These are phyloP conservation scores for Ostrea edulis DNA, from an alignment of 1,140 invertebrate species.

Conservation along the genomic window DNA sequence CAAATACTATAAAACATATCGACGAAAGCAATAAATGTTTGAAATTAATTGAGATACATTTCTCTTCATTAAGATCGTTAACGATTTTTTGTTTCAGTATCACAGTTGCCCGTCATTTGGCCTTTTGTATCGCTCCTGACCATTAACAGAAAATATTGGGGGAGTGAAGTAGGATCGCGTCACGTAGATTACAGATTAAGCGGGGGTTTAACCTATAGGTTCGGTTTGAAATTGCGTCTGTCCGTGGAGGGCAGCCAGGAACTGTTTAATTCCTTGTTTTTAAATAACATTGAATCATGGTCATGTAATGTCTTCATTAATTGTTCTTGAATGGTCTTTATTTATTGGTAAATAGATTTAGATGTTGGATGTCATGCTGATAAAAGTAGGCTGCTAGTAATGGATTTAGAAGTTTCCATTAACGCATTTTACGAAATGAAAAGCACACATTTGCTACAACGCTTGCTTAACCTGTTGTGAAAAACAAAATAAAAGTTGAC, in stretches of 20 bases:
- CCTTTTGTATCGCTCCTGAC: slow-evolving; percentile 13
- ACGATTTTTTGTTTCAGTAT: slow-evolving; percentile 1
- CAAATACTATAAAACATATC: background rate
- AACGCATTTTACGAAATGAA: too few relatives aligned
- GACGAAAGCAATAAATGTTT: background rate
- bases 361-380: too few relatives aligned
- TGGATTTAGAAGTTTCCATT: too few relatives aligned
- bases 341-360: background rate
- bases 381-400: too few relatives aligned
- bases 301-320: background rate
- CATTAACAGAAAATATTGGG: background rate
- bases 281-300: background rate
- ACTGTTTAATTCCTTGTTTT: background rate
- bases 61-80: slow-evolving; percentile 19
- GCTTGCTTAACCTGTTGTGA: too few relatives aligned
- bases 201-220: background rate
- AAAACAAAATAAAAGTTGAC: too few relatives aligned
- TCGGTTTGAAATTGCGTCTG: background rate
- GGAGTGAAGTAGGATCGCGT: background rate
- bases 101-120: slow-evolving; percentile 5
- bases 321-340: background rate
- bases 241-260: background rate
- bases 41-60: slow-evolving; percentile 16
- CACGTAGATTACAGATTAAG: background rate
- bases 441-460: too few relatives aligned